Evolutionary conservation across 2,113 vertebrate genomes (phyloP).

Genomic region (Pogona vitticeps): DNA sequence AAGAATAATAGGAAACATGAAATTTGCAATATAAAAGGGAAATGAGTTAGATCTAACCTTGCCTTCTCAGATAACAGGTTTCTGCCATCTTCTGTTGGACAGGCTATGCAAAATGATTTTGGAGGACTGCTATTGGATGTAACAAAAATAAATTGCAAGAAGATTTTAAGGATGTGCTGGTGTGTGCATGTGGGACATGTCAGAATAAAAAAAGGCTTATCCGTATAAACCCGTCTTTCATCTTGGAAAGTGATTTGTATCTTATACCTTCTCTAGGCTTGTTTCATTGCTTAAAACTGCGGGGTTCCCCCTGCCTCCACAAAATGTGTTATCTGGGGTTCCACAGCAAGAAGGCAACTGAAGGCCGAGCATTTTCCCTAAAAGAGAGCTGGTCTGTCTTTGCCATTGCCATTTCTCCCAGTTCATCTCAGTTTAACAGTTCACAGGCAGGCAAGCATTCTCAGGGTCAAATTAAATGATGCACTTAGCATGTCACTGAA

Average conservation of each 20-base stretch:
- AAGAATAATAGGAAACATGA: no score
- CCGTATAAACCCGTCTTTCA: no score
- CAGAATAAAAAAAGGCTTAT: not conserved
- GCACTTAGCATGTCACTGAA: no score
- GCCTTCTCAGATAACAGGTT: not conserved
- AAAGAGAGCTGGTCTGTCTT: not conserved
- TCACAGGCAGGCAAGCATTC: no score
- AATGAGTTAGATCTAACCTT: not conserved
- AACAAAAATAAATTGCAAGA: not conserved
- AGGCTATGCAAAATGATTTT: no score
- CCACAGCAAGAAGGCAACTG: not conserved
- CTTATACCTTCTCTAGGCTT: no score
- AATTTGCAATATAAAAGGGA: no score
- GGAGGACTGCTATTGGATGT: not conserved
- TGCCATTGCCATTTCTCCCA: no score
- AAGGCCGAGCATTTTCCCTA: not conserved
- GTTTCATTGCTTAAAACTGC: not conserved
- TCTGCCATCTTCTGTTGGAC: not conserved
- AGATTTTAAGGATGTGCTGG: not conserved
- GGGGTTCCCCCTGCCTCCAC: not conserved
- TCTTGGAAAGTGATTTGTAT: not conserved
- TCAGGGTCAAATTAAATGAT: no score
- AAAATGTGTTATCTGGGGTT: not conserved
- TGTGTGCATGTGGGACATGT: not conserved
- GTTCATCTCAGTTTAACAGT: no score